Conservation (phyloP, 2,888 invertebrate genomes). For the Dastarcus helophoroides region DNA sequence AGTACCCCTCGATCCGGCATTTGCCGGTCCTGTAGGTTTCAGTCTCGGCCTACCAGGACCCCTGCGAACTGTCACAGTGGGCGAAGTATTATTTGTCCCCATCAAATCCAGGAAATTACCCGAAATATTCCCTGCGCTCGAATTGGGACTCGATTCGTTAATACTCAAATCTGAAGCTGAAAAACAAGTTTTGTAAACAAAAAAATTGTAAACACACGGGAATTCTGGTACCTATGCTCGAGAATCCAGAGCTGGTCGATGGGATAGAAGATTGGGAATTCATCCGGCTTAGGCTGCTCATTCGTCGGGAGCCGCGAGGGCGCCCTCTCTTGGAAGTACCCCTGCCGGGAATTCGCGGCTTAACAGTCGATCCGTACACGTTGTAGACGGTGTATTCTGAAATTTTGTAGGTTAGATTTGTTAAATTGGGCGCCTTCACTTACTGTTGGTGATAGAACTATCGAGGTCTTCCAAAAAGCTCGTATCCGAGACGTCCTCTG, state of each 20-base stretch:
- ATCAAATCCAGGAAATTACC: slow-evolving; percentile 1
- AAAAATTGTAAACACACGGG: background rate
- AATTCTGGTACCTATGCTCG: background rate
- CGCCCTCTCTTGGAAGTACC: slow-evolving; percentile 60
- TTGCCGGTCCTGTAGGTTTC: slow-evolving; percentile 52
- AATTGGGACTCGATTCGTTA: slow-evolving; percentile 13
- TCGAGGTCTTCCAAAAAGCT: slow-evolving; percentile 31
- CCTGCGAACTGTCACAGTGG: slow-evolving; percentile 38
- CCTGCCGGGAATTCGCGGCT: slow-evolving; percentile 37
- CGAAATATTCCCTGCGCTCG: slow-evolving; percentile 16
- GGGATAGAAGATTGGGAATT: slow-evolving; percentile 2
- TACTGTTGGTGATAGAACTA: slow-evolving; percentile 30
- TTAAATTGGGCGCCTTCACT: slow-evolving; percentile 17
- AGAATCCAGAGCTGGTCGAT: background rate
- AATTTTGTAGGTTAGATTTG: no score
- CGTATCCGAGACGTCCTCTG: slow-evolving; percentile 26
- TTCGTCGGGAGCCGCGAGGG: slow-evolving; percentile 61
- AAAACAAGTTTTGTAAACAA: background rate
- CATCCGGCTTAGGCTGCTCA: slow-evolving; percentile 29
- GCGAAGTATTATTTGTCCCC: slow-evolving; percentile 14
- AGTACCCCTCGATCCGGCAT: slow-evolving; percentile 49
- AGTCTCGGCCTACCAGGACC: slow-evolving; percentile 59
- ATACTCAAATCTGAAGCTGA: slow-evolving; percentile 10
- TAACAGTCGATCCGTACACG: slow-evolving; percentile 32
- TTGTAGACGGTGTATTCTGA: slow-evolving; percentile 32